These are phyloP conservation scores for Brachyistius frenatus DNA, from an alignment of 2,113 vertebrate species.

Conservation along the genomic window DNA sequence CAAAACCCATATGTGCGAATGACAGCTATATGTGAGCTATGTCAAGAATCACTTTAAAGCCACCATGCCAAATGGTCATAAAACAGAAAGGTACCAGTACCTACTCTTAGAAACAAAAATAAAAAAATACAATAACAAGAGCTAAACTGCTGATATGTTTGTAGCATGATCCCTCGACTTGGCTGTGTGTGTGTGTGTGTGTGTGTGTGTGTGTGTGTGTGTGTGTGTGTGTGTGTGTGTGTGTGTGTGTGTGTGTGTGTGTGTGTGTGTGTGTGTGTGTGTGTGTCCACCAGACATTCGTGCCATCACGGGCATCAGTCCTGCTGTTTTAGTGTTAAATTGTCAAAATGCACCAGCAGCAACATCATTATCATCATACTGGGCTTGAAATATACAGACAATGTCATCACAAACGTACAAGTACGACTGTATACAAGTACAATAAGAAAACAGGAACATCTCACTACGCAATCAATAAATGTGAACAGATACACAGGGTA, in stretches of 20 bases:
- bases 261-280: slow-evolving; percentile 65
- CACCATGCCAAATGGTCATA: slow-evolving; percentile 93
- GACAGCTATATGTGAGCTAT: slow-evolving; percentile 93
- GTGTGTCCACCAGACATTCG: slow-evolving; percentile 74
- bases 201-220: slow-evolving; percentile 62
- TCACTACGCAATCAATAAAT: slow-evolving; percentile 90
- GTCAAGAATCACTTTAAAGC: slow-evolving; percentile 98
- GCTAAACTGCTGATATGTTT: slow-evolving; percentile 95
- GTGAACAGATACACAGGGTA: slow-evolving; percentile 91
- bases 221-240: background rate
- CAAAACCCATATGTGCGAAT: slow-evolving; percentile 94
- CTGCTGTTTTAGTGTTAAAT: slow-evolving; percentile 83
- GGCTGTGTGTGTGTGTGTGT: slow-evolving; percentile 58
- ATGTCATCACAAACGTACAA: slow-evolving; percentile 89
- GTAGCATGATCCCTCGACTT: slow-evolving; percentile 87
- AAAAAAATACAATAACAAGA: slow-evolving; percentile 89
- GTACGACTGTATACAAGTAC: slow-evolving; percentile 87
- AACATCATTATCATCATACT: slow-evolving; percentile 91
- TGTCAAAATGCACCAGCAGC: slow-evolving; percentile 89
- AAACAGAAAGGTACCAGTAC: slow-evolving; percentile 97
- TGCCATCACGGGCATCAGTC: slow-evolving; percentile 80
- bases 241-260: slow-evolving; percentile 62
- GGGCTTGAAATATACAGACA: slow-evolving; percentile 89
- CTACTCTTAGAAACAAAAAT: slow-evolving; percentile 92
- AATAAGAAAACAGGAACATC: slow-evolving; percentile 90